Conservation (phyloP, 1,140 invertebrate genomes). For the Bombus breviceps region DNA sequence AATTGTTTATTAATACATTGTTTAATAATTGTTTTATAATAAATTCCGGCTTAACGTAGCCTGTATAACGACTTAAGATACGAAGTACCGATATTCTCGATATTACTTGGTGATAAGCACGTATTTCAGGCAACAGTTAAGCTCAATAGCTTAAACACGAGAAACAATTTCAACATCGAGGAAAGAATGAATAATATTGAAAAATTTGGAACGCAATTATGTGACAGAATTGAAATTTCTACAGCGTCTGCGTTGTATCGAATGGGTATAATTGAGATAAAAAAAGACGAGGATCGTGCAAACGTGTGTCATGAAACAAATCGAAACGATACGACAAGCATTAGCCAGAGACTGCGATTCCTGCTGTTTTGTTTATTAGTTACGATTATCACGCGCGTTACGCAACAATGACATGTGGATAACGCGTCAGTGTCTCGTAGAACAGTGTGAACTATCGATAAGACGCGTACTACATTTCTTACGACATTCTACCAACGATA, state of each 20-base stretch:
- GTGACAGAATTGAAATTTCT: not conserved
- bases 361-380: constrained; percentile 19
- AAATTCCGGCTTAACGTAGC: no score
- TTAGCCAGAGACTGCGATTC: not conserved
- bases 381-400: constrained; percentile 24
- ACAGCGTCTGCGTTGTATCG: not conserved
- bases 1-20: not conserved
- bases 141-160: not conserved
- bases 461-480: not conserved
- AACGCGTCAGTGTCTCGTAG: constrained; percentile 1
- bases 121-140: not conserved
- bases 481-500: not conserved
- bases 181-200: not conserved
- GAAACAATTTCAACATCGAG: not conserved
- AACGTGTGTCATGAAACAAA: not conserved
- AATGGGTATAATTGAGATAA: not conserved
- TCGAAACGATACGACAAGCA: not conserved
- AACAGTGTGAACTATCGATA: not conserved
- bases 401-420: constrained; percentile 19
- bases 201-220: not conserved
- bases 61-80: not conserved
- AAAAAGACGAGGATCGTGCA: no score
- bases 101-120: not conserved
- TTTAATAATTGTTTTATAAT: no score
- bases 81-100: not conserved